Evolutionary conservation across 2,888 invertebrate species (phyloP).

Genomic region (Gymnosoma rotundatum): DNA sequence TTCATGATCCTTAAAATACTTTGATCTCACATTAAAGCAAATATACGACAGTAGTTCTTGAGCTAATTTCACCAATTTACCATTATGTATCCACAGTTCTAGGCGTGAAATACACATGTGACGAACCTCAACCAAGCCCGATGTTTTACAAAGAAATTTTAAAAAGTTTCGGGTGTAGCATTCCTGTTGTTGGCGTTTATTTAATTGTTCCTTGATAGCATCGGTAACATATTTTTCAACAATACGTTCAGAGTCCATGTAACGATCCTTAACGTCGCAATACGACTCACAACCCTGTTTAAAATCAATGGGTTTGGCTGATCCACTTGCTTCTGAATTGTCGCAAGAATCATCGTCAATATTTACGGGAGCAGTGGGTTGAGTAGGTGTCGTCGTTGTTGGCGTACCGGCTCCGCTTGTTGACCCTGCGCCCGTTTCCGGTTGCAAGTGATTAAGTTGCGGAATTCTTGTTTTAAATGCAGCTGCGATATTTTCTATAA

Average conservation of each 20-base stretch:
- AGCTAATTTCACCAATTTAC: conserved; percentile 95
- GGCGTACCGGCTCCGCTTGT: conserved; percentile 72
- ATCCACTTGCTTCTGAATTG: conserved; percentile 81
- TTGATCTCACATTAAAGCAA: conserved; percentile 93
- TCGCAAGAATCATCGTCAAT: conserved; percentile 84
- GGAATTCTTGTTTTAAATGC: conserved; percentile 80
- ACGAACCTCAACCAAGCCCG: conserved; percentile 91
- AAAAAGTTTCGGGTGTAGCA: conserved; percentile 94
- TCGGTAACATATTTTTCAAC: conserved; percentile 91
- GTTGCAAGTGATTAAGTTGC: conserved; percentile 75
- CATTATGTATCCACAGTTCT: conserved; percentile 97
- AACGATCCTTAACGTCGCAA: conserved; percentile 84
- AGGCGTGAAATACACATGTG: conserved; percentile 84
- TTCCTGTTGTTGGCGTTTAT: conserved; percentile 92
- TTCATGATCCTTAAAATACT: conserved; percentile 86
- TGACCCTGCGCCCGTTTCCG: conserved; percentile 70
- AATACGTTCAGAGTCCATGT: conserved; percentile 80
- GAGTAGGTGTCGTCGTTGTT: conserved; percentile 61
- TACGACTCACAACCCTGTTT: conserved; percentile 82
- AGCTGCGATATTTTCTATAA: conserved; percentile 93
- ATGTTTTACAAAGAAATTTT: conserved; percentile 91
- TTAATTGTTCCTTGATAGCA: conserved; percentile 93
- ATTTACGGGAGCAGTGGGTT: conserved; percentile 73
- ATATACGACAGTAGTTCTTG: conserved; percentile 95
- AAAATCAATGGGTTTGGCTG: conserved; percentile 78